phyloP scores from a whole-genome alignment of 2,888 invertebrate species.

The Chaetogeoica ovagalla region DNA sequence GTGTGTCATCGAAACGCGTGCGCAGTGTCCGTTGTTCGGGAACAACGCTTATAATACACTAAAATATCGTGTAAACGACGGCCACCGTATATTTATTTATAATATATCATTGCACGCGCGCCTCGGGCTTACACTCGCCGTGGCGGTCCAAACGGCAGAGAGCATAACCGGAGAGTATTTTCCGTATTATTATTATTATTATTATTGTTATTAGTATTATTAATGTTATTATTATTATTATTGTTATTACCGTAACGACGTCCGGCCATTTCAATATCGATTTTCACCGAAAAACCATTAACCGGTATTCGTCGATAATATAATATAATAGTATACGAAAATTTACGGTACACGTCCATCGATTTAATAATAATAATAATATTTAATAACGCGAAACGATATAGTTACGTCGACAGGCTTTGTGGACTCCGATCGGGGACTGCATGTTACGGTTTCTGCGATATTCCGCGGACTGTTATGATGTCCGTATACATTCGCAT shows the following conservation, averaged over 20 bases:
- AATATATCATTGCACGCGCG: too few species aligned
- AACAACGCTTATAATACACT: too few species aligned
- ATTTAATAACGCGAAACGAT: too few species aligned
- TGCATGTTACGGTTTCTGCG: neutral
- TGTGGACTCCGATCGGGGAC: neutral
- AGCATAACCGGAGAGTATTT: too few species aligned
- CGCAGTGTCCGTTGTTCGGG: too few species aligned
- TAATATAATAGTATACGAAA: neutral
- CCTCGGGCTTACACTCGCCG: too few species aligned
- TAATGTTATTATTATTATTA: conserved; percentile 26
- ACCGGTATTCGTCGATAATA: conserved; percentile 37
- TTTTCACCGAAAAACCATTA: conserved; percentile 35
- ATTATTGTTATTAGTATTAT: too few species aligned
- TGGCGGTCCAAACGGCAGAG: neutral
- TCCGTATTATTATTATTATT: neutral
- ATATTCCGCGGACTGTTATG: neutral
- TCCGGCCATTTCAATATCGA: conserved; percentile 39
- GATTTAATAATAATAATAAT: too few species aligned
- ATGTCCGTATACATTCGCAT: too few species aligned
- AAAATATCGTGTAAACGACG: too few species aligned
- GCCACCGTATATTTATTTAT: too few species aligned
- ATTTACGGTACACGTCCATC: neutral
- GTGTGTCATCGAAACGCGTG: too few species aligned
- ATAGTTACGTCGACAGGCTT: neutral
- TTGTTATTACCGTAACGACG: conserved; percentile 9